Evolutionary conservation across 2,113 vertebrate species (phyloP).

Genomic region (Pteruthius melanotis): DNA sequence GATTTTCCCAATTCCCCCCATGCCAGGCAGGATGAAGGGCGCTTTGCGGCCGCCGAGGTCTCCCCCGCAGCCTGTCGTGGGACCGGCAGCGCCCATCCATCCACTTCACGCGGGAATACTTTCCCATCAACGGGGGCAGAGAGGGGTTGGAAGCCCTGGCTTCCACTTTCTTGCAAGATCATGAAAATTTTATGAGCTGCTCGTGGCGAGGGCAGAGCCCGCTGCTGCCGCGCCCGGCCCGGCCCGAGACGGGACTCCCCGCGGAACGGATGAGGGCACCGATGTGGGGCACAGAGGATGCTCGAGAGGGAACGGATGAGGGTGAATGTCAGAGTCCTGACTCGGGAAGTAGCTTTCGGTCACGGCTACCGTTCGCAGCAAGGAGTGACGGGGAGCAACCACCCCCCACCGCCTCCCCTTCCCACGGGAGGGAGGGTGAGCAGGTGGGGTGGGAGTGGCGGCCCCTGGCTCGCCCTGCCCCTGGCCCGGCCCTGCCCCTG

Average conservation of each 20-base stretch:
- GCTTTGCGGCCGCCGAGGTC: not conserved
- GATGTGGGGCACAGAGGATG: not conserved
- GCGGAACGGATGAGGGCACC: not conserved
- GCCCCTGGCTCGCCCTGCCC: not conserved
- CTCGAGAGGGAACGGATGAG: not conserved
- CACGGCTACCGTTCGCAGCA: not conserved
- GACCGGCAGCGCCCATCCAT: not conserved
- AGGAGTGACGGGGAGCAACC: not conserved
- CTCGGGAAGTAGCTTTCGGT: not conserved
- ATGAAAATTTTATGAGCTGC: not conserved
- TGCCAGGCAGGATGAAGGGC: not conserved
- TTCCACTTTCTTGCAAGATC: not conserved
- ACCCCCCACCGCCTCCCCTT: not conserved
- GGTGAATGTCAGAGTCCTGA: not conserved
- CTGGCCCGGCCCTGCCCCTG: not conserved
- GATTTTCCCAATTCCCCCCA: not conserved
- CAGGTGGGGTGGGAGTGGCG: not conserved
- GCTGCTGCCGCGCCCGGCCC: not conserved
- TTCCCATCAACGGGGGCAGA: not conserved
- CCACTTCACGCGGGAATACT: not conserved
- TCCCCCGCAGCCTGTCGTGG: not conserved
- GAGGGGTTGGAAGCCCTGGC: not conserved
- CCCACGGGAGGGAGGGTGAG: not conserved
- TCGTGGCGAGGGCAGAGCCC: not conserved
- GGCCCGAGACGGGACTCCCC: not conserved